Evolutionary conservation across 2,797 vertebrate genomes (phyloP), one percentile per base, ranked within the genome.

Genomic region (Rhadinocentrus ornatus): DNA sequence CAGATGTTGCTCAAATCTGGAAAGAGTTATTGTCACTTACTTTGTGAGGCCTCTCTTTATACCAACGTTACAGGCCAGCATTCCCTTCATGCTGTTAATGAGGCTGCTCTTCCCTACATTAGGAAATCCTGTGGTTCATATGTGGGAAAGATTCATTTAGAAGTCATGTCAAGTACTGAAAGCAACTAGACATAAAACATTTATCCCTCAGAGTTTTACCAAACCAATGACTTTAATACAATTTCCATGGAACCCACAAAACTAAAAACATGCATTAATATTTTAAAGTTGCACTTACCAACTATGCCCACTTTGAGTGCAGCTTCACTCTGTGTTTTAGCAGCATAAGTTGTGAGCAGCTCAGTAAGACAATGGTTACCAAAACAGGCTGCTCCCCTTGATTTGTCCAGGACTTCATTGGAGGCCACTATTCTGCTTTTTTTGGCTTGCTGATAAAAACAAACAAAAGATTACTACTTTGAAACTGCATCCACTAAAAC

Each of bases 71-170:
- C 97, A 99, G 1, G 89, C 95, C 71, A 88, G 86, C 37, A 91
- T 69, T n/a, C 93, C 95, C 82, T 97, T 99, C 77, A 99, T 72
- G 64, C 93, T 97, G 89, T 99, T 99, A 87, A 99, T 92, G 35
- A 99, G 62, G 77, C 97, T 99, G 94, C 98, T 99, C 91, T 99
- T 99, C 15, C 98, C 98, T 29, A 97, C 97, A 6, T 97, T 98
- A 62, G 98, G 96, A 84, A 99, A 99, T 52, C 98, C 98, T 99
- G 69, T 31, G 0, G 16, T 13, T 22, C 16, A 35, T 31, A 66
- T 0, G 5, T 20, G 8, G 24, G 22, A 77, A 48, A 63, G 54
- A 22, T 9, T 2, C 1, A 50, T 10, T 3, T 22, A 10, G 9
- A 63, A 32, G 9, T 24, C 6, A 32, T 9, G 7, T 20, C 44